These are phyloP conservation scores for Selene dorsalis DNA, from an alignment of 2,797 vertebrate genomes.

Conservation along the genomic window DNA sequence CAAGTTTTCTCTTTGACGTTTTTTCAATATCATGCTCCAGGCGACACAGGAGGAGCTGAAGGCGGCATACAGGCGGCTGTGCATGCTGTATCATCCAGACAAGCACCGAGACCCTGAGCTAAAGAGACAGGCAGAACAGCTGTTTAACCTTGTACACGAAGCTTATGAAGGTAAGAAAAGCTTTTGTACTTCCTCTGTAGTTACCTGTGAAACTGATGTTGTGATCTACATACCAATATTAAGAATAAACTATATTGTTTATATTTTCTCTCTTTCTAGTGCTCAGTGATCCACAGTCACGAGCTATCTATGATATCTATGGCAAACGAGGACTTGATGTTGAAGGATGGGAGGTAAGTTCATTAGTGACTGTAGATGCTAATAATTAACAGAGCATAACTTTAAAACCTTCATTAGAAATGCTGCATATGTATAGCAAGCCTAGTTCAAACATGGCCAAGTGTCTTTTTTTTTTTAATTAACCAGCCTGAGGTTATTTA, in stretches of 20 bases:
- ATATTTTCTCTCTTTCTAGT: constrained; percentile 83
- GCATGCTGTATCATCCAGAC: constrained; percentile 99
- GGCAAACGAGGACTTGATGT: constrained; percentile 97
- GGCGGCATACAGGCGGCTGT: constrained; percentile 94
- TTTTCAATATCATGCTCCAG: constrained; percentile 73
- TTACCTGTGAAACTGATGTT: not conserved
- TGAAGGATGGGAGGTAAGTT: constrained; percentile 98
- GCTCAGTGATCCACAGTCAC: constrained; percentile 95
- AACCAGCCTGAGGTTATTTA: no score
- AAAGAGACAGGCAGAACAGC: constrained; percentile 93
- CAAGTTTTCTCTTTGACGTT: not conserved
- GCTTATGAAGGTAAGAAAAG: constrained; percentile 94
- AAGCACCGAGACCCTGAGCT: constrained; percentile 98
- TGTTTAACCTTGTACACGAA: constrained; percentile 97
- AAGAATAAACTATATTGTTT: not conserved
- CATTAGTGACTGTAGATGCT: not conserved
- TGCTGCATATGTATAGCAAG: not conserved
- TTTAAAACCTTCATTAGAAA: constrained; percentile 22
- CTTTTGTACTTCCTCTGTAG: not conserved
- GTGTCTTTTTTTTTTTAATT: no score
- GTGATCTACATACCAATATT: not conserved
- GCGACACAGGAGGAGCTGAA: constrained; percentile 97
- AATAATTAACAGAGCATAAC: not conserved
- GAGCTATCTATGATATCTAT: constrained; percentile 99
- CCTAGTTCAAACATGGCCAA: not conserved